phyloP scores from a whole-genome alignment of 92 coral and sea anemone genomes.

The Epizoanthus stellaris region DNA sequence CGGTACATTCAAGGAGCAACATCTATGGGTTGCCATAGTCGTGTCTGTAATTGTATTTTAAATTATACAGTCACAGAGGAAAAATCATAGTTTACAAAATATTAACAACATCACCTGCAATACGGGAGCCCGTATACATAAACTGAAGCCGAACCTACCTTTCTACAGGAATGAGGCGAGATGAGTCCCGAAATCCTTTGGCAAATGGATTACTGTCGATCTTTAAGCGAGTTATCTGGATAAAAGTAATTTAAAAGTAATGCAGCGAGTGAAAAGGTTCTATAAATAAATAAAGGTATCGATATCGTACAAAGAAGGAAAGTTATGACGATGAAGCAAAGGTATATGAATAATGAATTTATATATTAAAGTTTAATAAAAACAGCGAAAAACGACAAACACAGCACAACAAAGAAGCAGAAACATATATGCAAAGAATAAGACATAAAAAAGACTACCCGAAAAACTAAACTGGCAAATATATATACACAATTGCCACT shows the following conservation, averaged over 20 bases:
- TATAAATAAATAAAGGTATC: too few species aligned
- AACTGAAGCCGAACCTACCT: conserved; percentile 54
- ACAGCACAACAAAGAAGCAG: not conserved
- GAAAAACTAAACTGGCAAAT: not conserved
- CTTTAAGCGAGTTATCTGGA: conserved; percentile 94
- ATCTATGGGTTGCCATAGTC: too few species aligned
- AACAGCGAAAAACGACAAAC: not conserved
- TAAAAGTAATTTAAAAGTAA: not conserved
- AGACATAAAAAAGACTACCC: too few species aligned
- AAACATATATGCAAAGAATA: not conserved
- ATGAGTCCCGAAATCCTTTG: conserved; percentile 93
- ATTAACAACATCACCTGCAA: not conserved
- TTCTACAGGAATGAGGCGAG: conserved; percentile 84
- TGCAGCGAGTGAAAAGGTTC: not conserved
- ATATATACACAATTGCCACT: not conserved
- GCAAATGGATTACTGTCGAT: conserved; percentile 99
- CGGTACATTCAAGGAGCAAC: too few species aligned
- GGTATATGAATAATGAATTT: not conserved
- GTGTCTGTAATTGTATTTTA: too few species aligned
- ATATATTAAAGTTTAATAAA: not conserved
- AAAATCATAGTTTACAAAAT: too few species aligned
- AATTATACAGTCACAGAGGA: too few species aligned
- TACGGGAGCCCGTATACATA: not conserved
- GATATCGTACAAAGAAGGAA: too few species aligned
- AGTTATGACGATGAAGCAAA: not conserved